Conservation (phyloP, 2,797 vertebrate genomes). For the Aldrovandia affinis region DNA sequence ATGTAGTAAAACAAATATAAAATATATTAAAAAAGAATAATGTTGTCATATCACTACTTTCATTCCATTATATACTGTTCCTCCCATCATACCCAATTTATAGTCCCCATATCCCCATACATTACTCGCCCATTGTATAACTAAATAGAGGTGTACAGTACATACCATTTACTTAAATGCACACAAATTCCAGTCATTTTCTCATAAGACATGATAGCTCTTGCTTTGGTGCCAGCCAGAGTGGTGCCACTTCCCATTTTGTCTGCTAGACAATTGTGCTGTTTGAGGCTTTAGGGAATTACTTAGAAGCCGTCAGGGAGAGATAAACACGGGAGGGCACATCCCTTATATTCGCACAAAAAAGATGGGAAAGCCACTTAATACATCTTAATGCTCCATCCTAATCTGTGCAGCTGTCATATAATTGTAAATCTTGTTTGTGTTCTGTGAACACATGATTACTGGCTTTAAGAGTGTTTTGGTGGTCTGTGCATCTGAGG, state of each 20-base stretch:
- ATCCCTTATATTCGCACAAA: not conserved
- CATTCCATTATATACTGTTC: not conserved
- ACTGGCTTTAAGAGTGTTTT: constrained; percentile 3
- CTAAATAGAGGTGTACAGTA: not conserved
- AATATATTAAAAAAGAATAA: not conserved
- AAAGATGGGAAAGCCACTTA: constrained; percentile 13
- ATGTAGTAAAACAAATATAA: not conserved
- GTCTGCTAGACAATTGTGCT: constrained; percentile 15
- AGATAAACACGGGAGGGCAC: constrained; percentile 18
- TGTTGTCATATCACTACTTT: not conserved
- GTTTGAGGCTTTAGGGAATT: constrained; percentile 9
- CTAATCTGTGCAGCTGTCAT: constrained; percentile 22
- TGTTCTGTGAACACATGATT: constrained; percentile 17
- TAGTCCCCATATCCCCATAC: not conserved
- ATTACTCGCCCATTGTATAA: not conserved
- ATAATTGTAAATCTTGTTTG: constrained; percentile 26
- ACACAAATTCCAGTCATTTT: not conserved
- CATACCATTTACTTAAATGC: not conserved
- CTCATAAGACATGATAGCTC: constrained; percentile 14
- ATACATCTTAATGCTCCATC: not conserved
- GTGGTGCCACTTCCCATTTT: constrained; percentile 8
- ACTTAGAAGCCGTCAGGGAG: constrained; percentile 10
- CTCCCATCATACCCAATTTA: not conserved
- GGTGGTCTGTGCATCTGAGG: constrained; percentile 14
- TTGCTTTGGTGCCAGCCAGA: constrained; percentile 18